phyloP scores from a whole-genome alignment of 2,888 invertebrate species.

The Netelia inedita region DNA sequence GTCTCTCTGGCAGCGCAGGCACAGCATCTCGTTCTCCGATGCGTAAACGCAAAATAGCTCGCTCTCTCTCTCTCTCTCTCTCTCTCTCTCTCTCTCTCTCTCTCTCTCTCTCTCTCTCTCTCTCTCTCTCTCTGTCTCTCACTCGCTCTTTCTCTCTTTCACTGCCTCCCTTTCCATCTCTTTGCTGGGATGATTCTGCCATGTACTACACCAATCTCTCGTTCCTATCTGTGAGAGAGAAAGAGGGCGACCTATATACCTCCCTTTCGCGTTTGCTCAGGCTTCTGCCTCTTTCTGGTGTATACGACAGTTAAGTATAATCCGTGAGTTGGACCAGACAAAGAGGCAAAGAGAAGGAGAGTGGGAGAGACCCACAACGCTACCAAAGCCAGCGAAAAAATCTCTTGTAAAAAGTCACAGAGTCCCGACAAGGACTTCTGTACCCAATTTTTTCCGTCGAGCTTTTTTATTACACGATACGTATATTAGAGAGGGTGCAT shows the following conservation, averaged over 20 bases:
- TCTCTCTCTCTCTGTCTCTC: not conserved
- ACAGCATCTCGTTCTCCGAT: constrained; percentile 60
- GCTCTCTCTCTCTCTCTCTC: constrained; percentile 10
- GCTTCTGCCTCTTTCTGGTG: constrained; percentile 20
- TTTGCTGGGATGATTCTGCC: constrained; percentile 6
- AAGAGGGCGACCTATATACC: constrained; percentile 10
- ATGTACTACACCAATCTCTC: not conserved
- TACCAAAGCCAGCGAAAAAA: constrained; percentile 41
- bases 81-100: not conserved
- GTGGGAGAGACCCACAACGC: not conserved
- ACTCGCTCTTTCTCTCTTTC: not conserved
- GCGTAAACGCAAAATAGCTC: constrained; percentile 67
- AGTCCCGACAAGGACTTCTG: not conserved
- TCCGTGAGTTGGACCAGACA: constrained; percentile 5
- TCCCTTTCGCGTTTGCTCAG: constrained; percentile 21
- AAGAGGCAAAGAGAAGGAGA: not conserved
- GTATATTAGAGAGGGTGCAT: too few relatives aligned
- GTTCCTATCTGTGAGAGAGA: not conserved
- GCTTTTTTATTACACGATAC: not conserved
- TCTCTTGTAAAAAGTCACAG: constrained; percentile 21
- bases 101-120: not conserved
- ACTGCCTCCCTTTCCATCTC: not conserved
- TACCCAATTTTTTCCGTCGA: constrained; percentile 20
- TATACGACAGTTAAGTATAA: constrained; percentile 23
- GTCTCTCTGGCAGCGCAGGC: constrained; percentile 47